A percentile compares a stretch with the other conserved stretches of the same genome.
phyloP scores from a whole-genome alignment of 2,797 vertebrate species.

The Momotus momota region DNA sequence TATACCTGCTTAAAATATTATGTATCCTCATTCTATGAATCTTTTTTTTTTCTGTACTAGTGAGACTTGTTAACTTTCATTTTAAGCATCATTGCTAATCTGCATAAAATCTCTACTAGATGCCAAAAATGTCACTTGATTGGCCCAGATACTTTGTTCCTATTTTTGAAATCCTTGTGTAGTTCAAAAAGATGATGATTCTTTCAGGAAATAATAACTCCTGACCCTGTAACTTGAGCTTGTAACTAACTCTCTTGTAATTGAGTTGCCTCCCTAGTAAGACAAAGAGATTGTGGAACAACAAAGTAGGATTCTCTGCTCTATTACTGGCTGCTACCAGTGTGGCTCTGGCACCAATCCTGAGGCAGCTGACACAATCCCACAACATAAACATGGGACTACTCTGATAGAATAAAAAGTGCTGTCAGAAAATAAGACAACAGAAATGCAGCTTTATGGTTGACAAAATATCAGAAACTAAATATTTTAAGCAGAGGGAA shows the following conservation, averaged over 20 bases:
- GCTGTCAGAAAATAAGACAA: background rate
- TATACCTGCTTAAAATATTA: background rate
- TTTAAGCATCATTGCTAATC: background rate
- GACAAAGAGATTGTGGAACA: background rate
- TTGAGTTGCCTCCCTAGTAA: background rate
- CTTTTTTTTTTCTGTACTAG: background rate
- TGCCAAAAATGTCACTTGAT: background rate
- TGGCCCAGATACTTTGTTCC: background rate
- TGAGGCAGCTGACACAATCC: background rate
- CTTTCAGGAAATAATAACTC: background rate
- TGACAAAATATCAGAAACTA: background rate
- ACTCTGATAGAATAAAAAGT: background rate
- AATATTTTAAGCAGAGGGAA: background rate
- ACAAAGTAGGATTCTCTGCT: background rate
- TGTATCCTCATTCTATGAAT: background rate
- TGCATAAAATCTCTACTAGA: background rate
- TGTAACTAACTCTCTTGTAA: background rate
- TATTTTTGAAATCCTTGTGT: background rate
- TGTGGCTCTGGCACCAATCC: background rate
- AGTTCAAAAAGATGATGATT: background rate
- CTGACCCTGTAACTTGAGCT: background rate
- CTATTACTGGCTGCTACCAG: background rate
- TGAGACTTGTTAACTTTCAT: background rate
- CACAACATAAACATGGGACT: background rate
- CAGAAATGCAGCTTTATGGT: background rate